phyloP scores from a whole-genome alignment of 2,797 vertebrate genomes.

The Coendou prehensilis region DNA sequence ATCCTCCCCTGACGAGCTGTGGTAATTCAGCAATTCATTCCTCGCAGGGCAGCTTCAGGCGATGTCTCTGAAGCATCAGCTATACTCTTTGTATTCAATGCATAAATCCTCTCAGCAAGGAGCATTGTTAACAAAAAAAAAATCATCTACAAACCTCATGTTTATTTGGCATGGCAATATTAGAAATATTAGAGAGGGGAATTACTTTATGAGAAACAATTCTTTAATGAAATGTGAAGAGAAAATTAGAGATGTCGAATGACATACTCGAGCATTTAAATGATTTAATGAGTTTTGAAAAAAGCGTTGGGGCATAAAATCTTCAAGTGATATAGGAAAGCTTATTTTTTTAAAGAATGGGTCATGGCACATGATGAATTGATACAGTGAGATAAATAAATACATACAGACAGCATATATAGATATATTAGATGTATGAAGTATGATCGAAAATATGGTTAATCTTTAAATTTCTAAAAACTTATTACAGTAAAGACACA shows the following conservation, averaged over 20 bases:
- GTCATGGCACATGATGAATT: neutral
- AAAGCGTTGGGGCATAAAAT: neutral
- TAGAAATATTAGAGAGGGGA: slow-evolving; percentile 2
- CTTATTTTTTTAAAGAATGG: slow-evolving; percentile 34
- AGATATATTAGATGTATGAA: neutral
- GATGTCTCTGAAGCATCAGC: slow-evolving; percentile 19
- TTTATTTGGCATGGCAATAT: neutral
- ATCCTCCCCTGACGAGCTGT: neutral
- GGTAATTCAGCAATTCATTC: neutral
- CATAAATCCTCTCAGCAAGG: neutral
- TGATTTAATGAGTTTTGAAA: slow-evolving; percentile 19
- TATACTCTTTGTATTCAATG: neutral
- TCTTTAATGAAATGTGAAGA: slow-evolving; percentile 50
- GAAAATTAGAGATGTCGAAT: slow-evolving; percentile 30
- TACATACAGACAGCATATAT: neutral
- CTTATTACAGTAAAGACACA: neutral
- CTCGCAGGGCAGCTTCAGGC: neutral
- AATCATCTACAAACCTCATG: neutral
- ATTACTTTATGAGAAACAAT: slow-evolving; percentile 24
- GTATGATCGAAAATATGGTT: neutral
- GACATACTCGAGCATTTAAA: neutral
- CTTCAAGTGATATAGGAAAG: slow-evolving; percentile 28
- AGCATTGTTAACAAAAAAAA: neutral
- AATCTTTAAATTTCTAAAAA: neutral
- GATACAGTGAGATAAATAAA: slow-evolving; percentile 24